Conservation (phyloP, 2,888 invertebrate species). For the Sphaeridia pumilis region DNA sequence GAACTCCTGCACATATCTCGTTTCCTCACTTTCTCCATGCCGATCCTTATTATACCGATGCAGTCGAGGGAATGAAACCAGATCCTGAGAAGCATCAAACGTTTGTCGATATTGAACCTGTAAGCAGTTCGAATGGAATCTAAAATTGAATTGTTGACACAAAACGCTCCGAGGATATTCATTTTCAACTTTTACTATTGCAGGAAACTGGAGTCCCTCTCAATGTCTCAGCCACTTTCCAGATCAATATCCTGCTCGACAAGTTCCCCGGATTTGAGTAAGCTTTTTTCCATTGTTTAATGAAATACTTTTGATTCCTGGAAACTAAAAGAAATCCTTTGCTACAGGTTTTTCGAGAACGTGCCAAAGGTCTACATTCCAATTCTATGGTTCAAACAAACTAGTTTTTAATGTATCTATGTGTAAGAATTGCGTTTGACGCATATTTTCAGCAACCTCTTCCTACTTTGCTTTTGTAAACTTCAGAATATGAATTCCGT, state of each 20-base stretch:
- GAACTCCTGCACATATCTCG: conserved; percentile 70
- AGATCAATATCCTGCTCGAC: conserved; percentile 64
- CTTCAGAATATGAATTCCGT: too few relatives aligned
- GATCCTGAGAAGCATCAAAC: conserved; percentile 54
- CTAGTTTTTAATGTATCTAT: too few relatives aligned
- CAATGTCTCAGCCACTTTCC: conserved; percentile 57
- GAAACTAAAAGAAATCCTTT: too few relatives aligned
- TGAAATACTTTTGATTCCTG: too few relatives aligned
- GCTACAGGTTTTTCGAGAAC: conserved; percentile 46
- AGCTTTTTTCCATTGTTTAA: conserved; percentile 40
- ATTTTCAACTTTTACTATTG: conserved; percentile 17
- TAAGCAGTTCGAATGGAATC: conserved; percentile 35
- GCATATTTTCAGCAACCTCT: too few relatives aligned
- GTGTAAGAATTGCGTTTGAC: too few relatives aligned
- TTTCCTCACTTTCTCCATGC: conserved; percentile 67
- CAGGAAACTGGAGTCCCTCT: conserved; percentile 68
- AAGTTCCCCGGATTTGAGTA: conserved; percentile 54
- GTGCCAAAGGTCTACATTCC: conserved; percentile 50
- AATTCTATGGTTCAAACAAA: conserved; percentile 65
- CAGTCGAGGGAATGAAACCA: conserved; percentile 57
- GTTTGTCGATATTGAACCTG: conserved; percentile 62
- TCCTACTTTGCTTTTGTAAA: too few relatives aligned
- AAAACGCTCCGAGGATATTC: not conserved
- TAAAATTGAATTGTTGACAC: not conserved
- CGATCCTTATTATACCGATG: conserved; percentile 52